These are phyloP conservation scores for Pseudomyrmex gracilis DNA, from an alignment of 1,140 invertebrate genomes.

Conservation along the genomic window DNA sequence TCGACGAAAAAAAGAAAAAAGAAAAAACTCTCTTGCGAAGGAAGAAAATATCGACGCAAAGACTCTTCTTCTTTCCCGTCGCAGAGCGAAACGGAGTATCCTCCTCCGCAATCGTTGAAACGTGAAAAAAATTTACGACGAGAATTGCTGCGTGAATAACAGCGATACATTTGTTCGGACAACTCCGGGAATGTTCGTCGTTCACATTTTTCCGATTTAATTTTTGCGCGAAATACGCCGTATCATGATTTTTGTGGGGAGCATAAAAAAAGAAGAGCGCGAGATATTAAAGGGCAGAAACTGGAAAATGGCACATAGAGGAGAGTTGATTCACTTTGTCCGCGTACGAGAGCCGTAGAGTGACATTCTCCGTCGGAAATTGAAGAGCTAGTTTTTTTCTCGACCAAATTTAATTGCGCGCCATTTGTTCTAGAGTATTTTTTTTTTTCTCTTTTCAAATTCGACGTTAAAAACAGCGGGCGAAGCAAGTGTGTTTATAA, in stretches of 20 bases:
- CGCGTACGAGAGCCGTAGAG: conserved; percentile 3
- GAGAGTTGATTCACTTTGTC: conserved; percentile 45
- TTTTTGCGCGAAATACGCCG: conserved; percentile 5
- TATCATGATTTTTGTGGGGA: conserved; percentile 6
- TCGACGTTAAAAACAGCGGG: background rate
- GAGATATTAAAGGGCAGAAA: conserved; percentile 44
- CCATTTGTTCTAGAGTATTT: background rate
- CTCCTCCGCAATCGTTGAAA: background rate
- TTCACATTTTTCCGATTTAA: background rate
- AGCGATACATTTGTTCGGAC: background rate
- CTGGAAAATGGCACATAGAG: conserved; percentile 45
- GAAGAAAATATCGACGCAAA: conserved; percentile 30
- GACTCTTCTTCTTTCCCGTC: background rate
- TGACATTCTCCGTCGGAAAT: conserved; percentile 31
- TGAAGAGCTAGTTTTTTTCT: conserved; percentile 28
- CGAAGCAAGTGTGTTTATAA: no score
- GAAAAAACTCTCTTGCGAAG: background rate
- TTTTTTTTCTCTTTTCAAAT: conserved; percentile 3
- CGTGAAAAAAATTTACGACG: background rate
- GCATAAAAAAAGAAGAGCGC: background rate
- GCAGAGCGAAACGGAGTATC: background rate
- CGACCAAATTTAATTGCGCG: conserved; percentile 30
- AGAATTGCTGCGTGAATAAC: conserved; percentile 6
- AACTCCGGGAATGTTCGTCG: background rate
- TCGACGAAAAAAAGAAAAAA: conserved; percentile 33